Evolutionary conservation across 1,140 invertebrate genomes (phyloP), one percentile per base, ranked within the genome.

Genomic region (Teleogryllus occipitalis): DNA sequence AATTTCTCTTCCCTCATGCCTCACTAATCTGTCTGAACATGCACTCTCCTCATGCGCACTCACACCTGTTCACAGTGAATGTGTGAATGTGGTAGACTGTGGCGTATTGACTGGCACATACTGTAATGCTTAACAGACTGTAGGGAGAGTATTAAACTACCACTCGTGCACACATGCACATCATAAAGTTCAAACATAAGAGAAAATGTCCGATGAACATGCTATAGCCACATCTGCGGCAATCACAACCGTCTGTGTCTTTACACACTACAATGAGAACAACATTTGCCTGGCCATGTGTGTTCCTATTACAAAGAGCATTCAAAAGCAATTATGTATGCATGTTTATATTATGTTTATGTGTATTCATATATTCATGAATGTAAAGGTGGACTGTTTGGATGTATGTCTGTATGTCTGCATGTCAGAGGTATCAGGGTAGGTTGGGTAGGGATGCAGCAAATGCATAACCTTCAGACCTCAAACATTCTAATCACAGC

Each of bases 291-390:
- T 65, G 54, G 54, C 54, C 54, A 65, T 65, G 54, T 65, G 54
- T 65, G 54, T 65, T 65, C 54, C 54, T 65, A 65, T 65, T 65
- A 65, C 54, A 65, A 65, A 65, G 54, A 65, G 54, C 54, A 65
- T 65, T 65, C 54, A 65, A 65, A 65, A 65, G 54, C 54, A 65
- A 65, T 65, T 14, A 65, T 65, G 54, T 65, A 65, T 65, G 54
- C 54, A 65, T 65, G 54, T 65, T 65, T 14, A 65, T 65, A 65
- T 2, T 65, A 65, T 65, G 54, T 65, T 14, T 65, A 65, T 65
- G 54, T 65, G 54, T 65, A 65, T 65, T 65, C 54, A 65, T 65
- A 65, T 65, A 65, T 65, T 65, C 54, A 65, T 65, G 54, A 65
- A 65, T 65, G 18, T 65, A 65, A 65, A 65, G 54, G 54, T 18